Base-by-base conservation (phyloP, 2,113 vertebrate species). In the Sminthopsis crassicaudata region DNA sequence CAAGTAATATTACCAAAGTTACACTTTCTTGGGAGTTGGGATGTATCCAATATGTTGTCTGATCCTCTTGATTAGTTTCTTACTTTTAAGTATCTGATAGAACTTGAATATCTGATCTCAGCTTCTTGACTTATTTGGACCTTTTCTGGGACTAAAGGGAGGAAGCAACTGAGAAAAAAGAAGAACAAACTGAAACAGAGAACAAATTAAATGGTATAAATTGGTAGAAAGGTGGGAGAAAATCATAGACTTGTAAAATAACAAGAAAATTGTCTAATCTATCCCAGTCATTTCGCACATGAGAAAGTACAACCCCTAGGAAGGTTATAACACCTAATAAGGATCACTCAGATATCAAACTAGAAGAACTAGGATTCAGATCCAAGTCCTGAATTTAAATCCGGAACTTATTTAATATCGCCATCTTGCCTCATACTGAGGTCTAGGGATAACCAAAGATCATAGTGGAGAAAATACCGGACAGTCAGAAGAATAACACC, bases 11-110 rank as follows among this genome's bases (percentile, higher is more conserved):
- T 91, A 53, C 46, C 55, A 30, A 89, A 92, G 60, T 60, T 36
- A 93, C 3, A 53, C 93, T 46, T 96, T 93, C 30, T 89, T 95
- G 91, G 25, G 93, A 89, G 54, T 50, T 92, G 93, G 67, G 51
- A 42, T 94, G 48, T 8, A 19, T 24, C 93, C 26, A 89, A 26
- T 92, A 10, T n/a, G 90, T 8, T 92, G 57, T 50, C 91, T 52
- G 88, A 94, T n/a, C 36, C 22, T 96, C 90, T 92, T 24, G 1
- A 25, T 60, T 92, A 57, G 51, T 16, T 50, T 84, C 30, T 90
- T 93, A 36, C 30, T 16, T 16, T 4, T n/a, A 67, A 67, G 14
- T 67, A 95, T 27, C 30, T 57, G 91, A 89, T 25, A 1, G 57
- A 94, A 93, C 42, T 2, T 94, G 2, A 90, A 53, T 95, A 92